These are phyloP conservation scores for Pangasius krempfi DNA, from an alignment of 2,797 vertebrate species.

Conservation along the genomic window DNA sequence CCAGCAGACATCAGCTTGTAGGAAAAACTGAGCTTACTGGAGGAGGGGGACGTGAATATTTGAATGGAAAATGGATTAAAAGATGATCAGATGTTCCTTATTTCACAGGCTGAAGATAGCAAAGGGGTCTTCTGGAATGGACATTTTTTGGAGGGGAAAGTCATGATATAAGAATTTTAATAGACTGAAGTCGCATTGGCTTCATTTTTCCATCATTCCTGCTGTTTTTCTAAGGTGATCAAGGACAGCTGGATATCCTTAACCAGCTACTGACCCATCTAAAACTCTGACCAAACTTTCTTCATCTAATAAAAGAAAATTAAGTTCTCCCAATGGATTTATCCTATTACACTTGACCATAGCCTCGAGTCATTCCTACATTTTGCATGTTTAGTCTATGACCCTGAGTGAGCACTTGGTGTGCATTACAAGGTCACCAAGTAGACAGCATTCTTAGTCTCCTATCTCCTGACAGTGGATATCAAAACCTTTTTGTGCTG, in stretches of 20 bases:
- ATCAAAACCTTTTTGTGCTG: constrained; percentile 30
- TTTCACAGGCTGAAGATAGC: constrained; percentile 22
- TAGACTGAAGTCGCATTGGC: constrained; percentile 40
- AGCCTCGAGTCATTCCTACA: not conserved
- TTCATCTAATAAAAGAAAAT: constrained; percentile 36
- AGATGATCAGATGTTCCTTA: constrained; percentile 39
- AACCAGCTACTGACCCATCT: constrained; percentile 44
- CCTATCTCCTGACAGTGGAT: not conserved
- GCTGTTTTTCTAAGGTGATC: constrained; percentile 28
- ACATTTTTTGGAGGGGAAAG: constrained; percentile 14
- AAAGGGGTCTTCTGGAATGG: constrained; percentile 30
- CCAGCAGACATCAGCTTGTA: constrained; percentile 19
- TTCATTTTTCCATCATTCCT: constrained; percentile 55
- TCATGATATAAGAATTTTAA: constrained; percentile 41
- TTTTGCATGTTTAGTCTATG: constrained; percentile 27
- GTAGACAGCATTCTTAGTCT: constrained; percentile 16
- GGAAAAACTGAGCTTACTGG: constrained; percentile 7
- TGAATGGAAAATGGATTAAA: constrained; percentile 50
- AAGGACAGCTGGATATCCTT: constrained; percentile 38
- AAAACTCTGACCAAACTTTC: constrained; percentile 26
- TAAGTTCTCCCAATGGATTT: constrained; percentile 31
- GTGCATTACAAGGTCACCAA: constrained; percentile 41
- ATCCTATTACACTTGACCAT: constrained; percentile 28
- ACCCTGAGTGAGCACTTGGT: constrained; percentile 23
- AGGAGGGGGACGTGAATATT: not conserved